Evolutionary conservation across 2,797 vertebrate genomes (phyloP), one percentile per base, ranked within the genome.

Genomic region (Philypnodon macrostomus): DNA sequence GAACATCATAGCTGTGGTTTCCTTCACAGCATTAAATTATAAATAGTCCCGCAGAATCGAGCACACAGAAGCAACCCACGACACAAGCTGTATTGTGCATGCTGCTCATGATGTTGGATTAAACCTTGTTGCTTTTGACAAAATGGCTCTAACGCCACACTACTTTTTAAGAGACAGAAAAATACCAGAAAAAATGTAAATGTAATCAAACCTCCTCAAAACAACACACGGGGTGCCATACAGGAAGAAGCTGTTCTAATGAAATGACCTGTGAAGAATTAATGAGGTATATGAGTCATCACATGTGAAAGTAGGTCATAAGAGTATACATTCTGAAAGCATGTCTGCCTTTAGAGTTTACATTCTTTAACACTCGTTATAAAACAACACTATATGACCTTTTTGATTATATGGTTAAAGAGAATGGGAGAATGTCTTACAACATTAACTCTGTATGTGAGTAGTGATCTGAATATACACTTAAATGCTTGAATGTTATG

Each of bases 71-170:
- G 56, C 71, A 75, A 31, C 72, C 74, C 77, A 79, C 66, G 47
- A 46, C 57, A 60, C 57, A 48, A 68, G 75, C 69, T 35, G 67
- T 38, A 58, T 80, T 65, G 67, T 38, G 66, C 65, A 59, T 51
- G 36, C 40, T 68, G 80, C 85, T 84, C 65, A 70, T 77, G 81
- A 76, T 42, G 4, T 79, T 85, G 79, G 75, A 84, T 83, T 80
- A 77, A 74, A 71, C 61, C 53, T 64, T 53, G 52, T 29, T 62
- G 67, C n/a, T n/a, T 74, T 65, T 59, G 67, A 80, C 67, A 35
- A 68, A 70, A 67, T 39, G 45, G 49, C 67, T 66, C 33, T 37
- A 65, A 77, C 76, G 65, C 63, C 71, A 46, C 10, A 53, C 55
- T 72, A 65, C 34, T 63, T 48, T 34, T 48, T 52, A 37, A 18